Evolutionary conservation across 1,140 invertebrate species (phyloP), one percentile per base, ranked within the genome.

Genomic region (Ceratitis capitata): DNA sequence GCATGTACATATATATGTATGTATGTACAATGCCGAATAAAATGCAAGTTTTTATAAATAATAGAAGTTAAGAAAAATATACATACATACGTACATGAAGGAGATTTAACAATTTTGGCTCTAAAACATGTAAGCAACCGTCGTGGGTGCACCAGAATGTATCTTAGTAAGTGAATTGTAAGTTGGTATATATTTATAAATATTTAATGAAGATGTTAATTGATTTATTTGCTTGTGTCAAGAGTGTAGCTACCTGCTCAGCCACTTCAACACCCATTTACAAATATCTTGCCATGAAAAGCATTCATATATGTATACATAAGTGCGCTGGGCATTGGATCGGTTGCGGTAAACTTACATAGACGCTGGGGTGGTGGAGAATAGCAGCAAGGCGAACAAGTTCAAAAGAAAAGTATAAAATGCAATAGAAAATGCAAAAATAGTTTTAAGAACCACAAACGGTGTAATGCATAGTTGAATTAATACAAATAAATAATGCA

Each of bases 401-500:
- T 69, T 7, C 16, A 61, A 12, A 61, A 61, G 26, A 32, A 53
- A 61, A n/a, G 26, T 3, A 23, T 7, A 32, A 61, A 10, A 61
- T 29, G 26, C 14, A 61, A 69, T 19, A 69, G 29, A 32, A 29
- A 35, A 69, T 35, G 32, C 61, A 35, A 39, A 29, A 35, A 69
- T 29, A 35, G 9, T 69, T 69, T 29, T 35, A 69, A 69, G 61
- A 69, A 69, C 58, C n/a, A 61, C 58, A 61, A 61, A 61, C 39
- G 61, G 61, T 61, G 58, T 35, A 69, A 69, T n/a, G n/a, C n/a
- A n/a, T 39, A 69, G 61, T 69, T 16, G 32, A 69, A n/a, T 35
- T 69, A 69, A n/a, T 35, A 69, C 32, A 32, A 19, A 69, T 69
- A 69, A 69, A 69, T 69, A 69, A 69, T 69, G 29, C 61, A 56